Conservation (phyloP, 2,113 vertebrate genomes). For the Myotis lucifugus region DNA sequence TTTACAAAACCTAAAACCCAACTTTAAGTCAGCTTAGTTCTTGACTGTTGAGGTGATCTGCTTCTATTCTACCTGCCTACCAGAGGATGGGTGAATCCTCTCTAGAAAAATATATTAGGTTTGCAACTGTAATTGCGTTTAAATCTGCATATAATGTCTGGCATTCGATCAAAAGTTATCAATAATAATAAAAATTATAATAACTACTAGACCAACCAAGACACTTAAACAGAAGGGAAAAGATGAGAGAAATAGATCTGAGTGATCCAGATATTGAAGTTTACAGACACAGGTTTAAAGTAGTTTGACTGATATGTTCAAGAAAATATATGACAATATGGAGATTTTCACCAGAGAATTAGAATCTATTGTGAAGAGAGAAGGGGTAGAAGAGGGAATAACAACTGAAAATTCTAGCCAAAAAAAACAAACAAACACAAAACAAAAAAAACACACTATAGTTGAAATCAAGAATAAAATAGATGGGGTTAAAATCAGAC, state of each 20-base stretch:
- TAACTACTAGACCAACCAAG: neutral
- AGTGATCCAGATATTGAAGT: neutral
- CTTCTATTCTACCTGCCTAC: neutral
- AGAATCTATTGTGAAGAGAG: neutral
- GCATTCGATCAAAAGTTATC: neutral
- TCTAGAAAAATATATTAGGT: neutral
- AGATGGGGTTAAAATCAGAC: constrained; percentile 17
- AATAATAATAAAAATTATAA: neutral
- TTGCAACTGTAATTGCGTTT: neutral
- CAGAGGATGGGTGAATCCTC: neutral
- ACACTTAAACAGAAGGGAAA: constrained; percentile 13
- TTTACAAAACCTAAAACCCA: constrained; percentile 5
- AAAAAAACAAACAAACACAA: too few species aligned
- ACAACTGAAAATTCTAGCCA: constrained; percentile 38
- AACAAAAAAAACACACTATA: neutral
- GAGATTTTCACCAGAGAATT: constrained; percentile 22
- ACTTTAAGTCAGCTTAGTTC: constrained; percentile 6
- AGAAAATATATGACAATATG: constrained; percentile 21
- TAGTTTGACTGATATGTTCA: neutral
- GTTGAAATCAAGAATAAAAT: constrained; percentile 14
- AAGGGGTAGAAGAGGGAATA: neutral
- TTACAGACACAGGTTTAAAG: constrained; percentile 32
- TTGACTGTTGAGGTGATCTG: neutral
- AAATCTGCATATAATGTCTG: constrained; percentile 26
- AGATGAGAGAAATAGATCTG: neutral